These are phyloP conservation scores for Drosophila dives DNA, from an alignment of 2,888 invertebrate genomes.

Conservation along the genomic window DNA sequence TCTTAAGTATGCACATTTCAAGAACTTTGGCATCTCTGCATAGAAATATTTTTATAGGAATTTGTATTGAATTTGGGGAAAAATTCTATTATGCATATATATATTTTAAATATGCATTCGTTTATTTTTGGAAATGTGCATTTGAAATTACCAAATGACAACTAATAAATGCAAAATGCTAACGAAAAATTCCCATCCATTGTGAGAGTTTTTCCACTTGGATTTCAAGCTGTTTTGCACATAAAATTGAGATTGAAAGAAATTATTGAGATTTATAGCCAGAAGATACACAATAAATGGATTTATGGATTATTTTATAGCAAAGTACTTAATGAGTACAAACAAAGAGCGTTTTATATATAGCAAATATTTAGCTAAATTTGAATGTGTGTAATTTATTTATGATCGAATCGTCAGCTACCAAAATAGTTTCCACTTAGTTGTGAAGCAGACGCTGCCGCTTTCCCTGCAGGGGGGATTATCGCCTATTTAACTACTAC, in stretches of 20 bases:
- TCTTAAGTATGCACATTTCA: slow-evolving; percentile 27
- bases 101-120: slow-evolving; percentile 17
- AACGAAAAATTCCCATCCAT: not conserved
- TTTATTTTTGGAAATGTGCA: slow-evolving; percentile 16
- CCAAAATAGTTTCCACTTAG: slow-evolving; percentile 62
- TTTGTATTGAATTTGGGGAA: slow-evolving; percentile 27
- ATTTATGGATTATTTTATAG: slow-evolving; percentile 6
- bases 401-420: slow-evolving; percentile 61
- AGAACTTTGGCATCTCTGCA: slow-evolving; percentile 23
- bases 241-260: slow-evolving; percentile 6
- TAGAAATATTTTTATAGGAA: slow-evolving; percentile 35
- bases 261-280: slow-evolving; percentile 1
- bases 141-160: not conserved
- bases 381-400: slow-evolving; percentile 34
- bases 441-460: not conserved
- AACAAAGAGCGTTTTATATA: slow-evolving; percentile 14
- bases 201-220: not conserved
- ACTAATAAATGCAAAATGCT: not conserved
- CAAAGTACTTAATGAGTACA: slow-evolving; percentile 35
- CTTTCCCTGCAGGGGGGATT: not conserved
- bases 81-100: slow-evolving; percentile 15
- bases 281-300: not conserved
- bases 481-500: not conserved
- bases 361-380: slow-evolving; percentile 39
- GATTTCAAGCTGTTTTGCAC: not conserved